These are phyloP conservation scores for Platysternon megacephalum DNA, from an alignment of 2,113 vertebrate species.

Conservation along the genomic window DNA sequence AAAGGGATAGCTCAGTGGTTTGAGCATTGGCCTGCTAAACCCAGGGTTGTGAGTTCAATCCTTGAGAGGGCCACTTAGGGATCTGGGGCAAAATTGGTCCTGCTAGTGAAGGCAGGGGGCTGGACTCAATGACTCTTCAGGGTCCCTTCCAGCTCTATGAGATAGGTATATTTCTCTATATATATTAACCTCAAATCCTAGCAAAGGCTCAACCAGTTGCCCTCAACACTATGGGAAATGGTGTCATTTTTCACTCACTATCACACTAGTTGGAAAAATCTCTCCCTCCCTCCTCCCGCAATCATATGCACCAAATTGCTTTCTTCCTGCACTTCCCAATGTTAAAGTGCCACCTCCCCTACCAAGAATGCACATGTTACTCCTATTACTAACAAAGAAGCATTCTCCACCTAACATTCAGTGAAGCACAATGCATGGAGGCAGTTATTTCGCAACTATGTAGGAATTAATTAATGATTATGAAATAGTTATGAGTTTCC, in stretches of 20 bases:
- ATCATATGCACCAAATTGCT: background rate
- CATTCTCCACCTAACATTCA: background rate
- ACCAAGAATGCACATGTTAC: background rate
- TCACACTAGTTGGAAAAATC: background rate
- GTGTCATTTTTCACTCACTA: background rate
- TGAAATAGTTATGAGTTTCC: background rate
- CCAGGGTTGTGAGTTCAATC: too few species aligned
- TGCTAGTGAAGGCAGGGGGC: too few species aligned
- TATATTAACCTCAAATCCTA: background rate
- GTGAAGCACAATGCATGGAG: background rate
- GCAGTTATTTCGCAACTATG: background rate
- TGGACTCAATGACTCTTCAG: too few species aligned
- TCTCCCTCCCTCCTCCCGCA: background rate
- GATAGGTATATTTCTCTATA: too few species aligned
- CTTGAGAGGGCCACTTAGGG: too few species aligned
- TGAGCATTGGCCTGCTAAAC: too few species aligned
- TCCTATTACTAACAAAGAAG: background rate
- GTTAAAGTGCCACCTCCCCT: background rate
- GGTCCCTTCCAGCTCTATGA: too few species aligned
- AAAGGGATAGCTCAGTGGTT: too few species aligned
- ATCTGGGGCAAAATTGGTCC: too few species aligned
- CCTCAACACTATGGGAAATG: background rate
- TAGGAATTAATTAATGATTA: background rate
- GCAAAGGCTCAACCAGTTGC: background rate
- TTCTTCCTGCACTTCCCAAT: background rate